Base-by-base conservation (phyloP, 1,140 invertebrate genomes). In the Aphelenchoides avenae region DNA sequence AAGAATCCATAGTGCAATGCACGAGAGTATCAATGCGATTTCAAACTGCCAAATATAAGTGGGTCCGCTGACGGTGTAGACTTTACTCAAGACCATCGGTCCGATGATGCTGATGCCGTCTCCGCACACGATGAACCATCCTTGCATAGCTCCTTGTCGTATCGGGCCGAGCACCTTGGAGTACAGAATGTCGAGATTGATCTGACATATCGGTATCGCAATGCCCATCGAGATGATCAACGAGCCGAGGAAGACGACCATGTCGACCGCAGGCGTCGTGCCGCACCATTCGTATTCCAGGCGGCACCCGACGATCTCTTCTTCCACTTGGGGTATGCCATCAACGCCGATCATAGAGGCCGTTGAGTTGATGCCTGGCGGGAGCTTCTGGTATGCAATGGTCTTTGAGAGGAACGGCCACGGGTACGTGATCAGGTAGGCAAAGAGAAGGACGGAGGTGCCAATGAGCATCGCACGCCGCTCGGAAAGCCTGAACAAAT, bases 401-500 rank as follows among this genome's bases (percentile, higher is more conserved):
- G 66, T 70, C 24, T 52, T 55, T 20, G 34, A 11, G 6, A 68
- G n/a, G 37, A 68, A 68, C 20, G 69, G 69, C 70, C 70, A 68
- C 7, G 62, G 65, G 60, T 71, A 68, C 15, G 68, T 68, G 39
- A 48, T 5, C 40, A 68, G 40, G 42, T 71, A 66, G 29, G 29
- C 50, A 29, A 40, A 2, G n/a, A 66, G 33, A 18, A 66, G 30
- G 6, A 58, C n/a, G 20, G 31, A 39, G 4, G 55, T 18, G 11
- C 36, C 9, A 5, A 29, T 29, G 4, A 37, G 24, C 11, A 58
- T 39, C 29, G 56, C 52, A 31, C 27, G 33, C 13, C 64, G 48
- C 51, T 66, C 64, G 13, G 68, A 49, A 22, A 66, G 24, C 24
- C 62, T 65, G 20, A 65, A 47, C 30, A 7, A 20, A 36, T 11